Percentiles rank a stretch among this genome's conserved stretches.
Evolutionary conservation across 1,140 invertebrate species (phyloP).

Genomic region (Anoplophora glabripennis): DNA sequence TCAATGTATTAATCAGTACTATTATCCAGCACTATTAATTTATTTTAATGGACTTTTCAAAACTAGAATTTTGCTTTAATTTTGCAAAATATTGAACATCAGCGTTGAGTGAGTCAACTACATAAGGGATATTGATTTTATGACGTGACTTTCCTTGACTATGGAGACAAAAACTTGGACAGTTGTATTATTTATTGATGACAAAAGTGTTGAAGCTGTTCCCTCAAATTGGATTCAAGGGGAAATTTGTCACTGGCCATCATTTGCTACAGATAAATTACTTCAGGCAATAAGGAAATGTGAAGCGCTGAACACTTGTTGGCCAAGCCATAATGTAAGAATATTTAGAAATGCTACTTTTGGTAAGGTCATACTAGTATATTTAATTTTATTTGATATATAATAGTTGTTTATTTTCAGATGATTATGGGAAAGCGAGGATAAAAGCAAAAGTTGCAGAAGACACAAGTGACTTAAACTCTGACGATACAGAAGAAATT

Average conservation of each 20-base stretch:
- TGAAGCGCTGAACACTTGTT: not conserved
- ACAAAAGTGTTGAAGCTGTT: not conserved
- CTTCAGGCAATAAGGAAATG: not conserved
- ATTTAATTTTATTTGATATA: not conserved
- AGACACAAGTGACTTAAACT: not conserved
- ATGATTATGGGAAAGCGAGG: not conserved
- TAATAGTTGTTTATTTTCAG: not conserved
- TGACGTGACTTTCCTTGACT: too few relatives aligned
- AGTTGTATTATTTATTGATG: not conserved
- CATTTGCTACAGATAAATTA: not conserved
- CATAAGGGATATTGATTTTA: too few relatives aligned
- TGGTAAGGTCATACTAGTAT: not conserved
- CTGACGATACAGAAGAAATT: not conserved
- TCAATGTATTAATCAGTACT: too few relatives aligned
- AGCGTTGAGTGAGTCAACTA: too few relatives aligned
- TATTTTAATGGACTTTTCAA: too few relatives aligned
- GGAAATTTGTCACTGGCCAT: not conserved
- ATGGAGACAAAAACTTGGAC: constrained; percentile 1
- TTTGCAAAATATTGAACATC: too few relatives aligned
- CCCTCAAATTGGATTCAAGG: not conserved
- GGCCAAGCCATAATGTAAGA: not conserved
- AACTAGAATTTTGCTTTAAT: too few relatives aligned
- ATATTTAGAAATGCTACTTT: constrained; percentile 3
- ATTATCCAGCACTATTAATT: too few relatives aligned
- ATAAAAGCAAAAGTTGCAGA: not conserved